Conservation (phyloP, 2,888 invertebrate species). For the Fragum whitleyi region DNA sequence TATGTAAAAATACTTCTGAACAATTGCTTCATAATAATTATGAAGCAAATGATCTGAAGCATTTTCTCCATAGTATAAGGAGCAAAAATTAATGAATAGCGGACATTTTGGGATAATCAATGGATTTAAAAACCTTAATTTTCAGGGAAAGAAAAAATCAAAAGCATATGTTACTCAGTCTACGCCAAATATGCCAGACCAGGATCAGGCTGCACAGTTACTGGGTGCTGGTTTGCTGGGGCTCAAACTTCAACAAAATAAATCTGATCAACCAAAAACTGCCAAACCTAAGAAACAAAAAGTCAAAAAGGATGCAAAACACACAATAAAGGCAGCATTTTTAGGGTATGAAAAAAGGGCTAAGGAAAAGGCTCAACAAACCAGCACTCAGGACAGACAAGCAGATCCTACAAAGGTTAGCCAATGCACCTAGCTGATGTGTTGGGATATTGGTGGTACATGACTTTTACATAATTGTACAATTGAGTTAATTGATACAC, state of each 20-base stretch:
- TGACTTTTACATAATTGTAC: no score
- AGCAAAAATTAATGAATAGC: no score
- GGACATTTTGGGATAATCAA: no score
- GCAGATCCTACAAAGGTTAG: background rate
- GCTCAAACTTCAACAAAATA: constrained; percentile 5
- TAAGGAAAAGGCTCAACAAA: background rate
- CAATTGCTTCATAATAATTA: no score
- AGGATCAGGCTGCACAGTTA: background rate
- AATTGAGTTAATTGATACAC: no score
- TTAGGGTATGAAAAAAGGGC: background rate
- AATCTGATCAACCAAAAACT: background rate
- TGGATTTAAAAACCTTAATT: no score
- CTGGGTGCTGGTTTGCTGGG: constrained; percentile 18
- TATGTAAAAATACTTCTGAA: no score
- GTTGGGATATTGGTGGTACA: background rate
- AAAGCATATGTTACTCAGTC: constrained; percentile 24
- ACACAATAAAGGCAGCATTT: constrained; percentile 18
- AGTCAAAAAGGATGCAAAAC: background rate
- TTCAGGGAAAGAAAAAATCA: background rate
- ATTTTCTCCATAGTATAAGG: no score
- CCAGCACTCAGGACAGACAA: background rate
- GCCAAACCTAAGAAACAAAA: background rate
- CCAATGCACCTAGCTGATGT: constrained; percentile 1
- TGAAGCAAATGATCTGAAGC: no score
- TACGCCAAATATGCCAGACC: background rate